These are phyloP conservation scores for Pygmarrhopalites habei DNA, from an alignment of 1,140 invertebrate genomes.

Conservation along the genomic window DNA sequence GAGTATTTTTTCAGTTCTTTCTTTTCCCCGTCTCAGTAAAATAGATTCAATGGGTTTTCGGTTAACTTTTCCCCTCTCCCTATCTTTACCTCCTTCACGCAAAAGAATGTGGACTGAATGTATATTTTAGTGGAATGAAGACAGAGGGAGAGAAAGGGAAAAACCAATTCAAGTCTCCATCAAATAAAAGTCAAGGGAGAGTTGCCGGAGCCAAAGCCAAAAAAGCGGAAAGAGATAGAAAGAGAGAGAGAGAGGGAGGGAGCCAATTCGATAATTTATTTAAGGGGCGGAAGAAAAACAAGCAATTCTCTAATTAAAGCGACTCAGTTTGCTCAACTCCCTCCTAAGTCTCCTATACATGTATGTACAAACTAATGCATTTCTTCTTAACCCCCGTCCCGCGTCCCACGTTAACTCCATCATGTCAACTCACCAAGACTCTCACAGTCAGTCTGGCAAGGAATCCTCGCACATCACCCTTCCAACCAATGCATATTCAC, in stretches of 20 bases:
- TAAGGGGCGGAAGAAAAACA: constrained; percentile 22
- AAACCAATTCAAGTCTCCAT: not conserved
- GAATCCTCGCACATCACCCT: not conserved
- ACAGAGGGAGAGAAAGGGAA: no score
- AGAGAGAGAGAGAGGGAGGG: constrained; percentile 4
- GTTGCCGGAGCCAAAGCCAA: not conserved
- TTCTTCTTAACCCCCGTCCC: no score
- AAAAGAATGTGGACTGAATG: no score
- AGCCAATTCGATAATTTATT: constrained; percentile 30
- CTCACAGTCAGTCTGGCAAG: not conserved
- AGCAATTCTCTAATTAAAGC: constrained; percentile 31
- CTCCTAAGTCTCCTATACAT: no score
- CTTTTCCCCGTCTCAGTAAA: no score
- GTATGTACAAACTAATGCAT: no score
- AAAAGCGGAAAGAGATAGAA: constrained; percentile 2
- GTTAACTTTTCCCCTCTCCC: no score
- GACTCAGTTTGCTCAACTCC: not conserved
- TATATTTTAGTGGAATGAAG: no score
- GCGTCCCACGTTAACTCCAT: not conserved
- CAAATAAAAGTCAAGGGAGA: not conserved
- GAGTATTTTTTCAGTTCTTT: no score
- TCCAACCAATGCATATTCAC: no score
- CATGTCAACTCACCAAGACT: not conserved
- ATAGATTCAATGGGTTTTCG: no score
- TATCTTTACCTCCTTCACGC: no score